Percentiles rank a stretch among this genome's conserved stretches.
phyloP scores from a whole-genome alignment of 2,113 vertebrate species.

The Dermatemys mawii region DNA sequence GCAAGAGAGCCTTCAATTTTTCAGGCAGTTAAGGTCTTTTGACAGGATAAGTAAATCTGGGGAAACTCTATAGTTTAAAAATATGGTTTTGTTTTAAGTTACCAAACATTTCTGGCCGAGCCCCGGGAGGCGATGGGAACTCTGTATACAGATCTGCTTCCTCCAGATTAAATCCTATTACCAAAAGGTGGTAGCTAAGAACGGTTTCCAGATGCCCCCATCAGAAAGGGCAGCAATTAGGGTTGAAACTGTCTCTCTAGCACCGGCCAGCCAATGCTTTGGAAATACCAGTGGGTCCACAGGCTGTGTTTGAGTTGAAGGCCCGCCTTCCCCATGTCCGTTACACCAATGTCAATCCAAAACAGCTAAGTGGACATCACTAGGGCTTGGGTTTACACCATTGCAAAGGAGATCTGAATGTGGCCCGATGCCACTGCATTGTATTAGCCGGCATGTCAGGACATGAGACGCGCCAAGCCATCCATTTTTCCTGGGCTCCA shows the following conservation, averaged over 20 bases:
- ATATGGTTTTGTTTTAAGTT: constrained; percentile 63
- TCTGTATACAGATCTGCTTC: constrained; percentile 53
- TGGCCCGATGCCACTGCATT: not conserved
- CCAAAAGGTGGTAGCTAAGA: constrained; percentile 21
- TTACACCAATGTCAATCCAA: not conserved
- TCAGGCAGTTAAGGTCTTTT: constrained; percentile 42
- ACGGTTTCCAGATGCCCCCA: not conserved
- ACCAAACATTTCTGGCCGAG: constrained; percentile 38
- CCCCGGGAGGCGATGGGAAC: not conserved
- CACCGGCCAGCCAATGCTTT: not conserved
- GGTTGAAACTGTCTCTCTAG: not conserved
- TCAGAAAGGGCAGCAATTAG: not conserved
- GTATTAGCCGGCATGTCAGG: not conserved
- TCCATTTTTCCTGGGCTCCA: not conserved
- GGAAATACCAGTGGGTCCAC: not conserved
- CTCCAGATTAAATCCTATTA: constrained; percentile 44
- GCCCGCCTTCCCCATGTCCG: not conserved
- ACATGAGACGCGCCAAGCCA: not conserved
- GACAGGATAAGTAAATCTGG: constrained; percentile 55
- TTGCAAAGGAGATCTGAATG: not conserved
- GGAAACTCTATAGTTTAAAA: constrained; percentile 56
- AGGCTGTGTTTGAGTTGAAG: not conserved
- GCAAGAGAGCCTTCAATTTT: constrained; percentile 44
- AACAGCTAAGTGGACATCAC: not conserved
- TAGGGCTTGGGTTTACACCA: not conserved